Percentiles rank a stretch among this genome's conserved stretches.
These are phyloP conservation scores for Ophion slaviceki DNA, from an alignment of 2,888 invertebrate species.

Conservation along the genomic window DNA sequence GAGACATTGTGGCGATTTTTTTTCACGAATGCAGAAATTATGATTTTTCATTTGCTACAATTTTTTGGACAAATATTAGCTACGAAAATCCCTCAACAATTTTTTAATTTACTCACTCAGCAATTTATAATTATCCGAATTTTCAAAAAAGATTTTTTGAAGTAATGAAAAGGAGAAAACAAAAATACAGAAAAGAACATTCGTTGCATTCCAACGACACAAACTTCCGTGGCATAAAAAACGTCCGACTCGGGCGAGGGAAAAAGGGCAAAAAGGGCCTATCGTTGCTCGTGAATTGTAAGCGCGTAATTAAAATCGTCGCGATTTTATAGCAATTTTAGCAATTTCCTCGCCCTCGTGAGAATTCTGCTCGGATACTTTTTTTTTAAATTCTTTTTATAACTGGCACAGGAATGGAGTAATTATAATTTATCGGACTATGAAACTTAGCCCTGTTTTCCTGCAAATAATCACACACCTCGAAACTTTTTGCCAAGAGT, in stretches of 20 bases:
- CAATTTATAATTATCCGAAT: no score
- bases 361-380: constrained; percentile 2
- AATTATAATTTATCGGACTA: constrained; percentile 74
- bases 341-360: constrained; percentile 68
- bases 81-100: no score
- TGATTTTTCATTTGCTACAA: no score
- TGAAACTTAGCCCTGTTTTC: constrained; percentile 41
- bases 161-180: no score
- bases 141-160: no score
- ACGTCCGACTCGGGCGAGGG: constrained; percentile 44
- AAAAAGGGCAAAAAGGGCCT: constrained; percentile 5
- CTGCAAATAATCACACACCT: background rate
- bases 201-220: no score
- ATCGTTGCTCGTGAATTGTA: constrained; percentile 7
- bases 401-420: constrained; percentile 66
- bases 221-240: constrained; percentile 22
- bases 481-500: background rate
- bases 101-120: no score
- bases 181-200: no score
- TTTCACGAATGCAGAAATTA: background rate
- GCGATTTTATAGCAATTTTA: constrained; percentile 75
- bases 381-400: background rate
- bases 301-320: constrained; percentile 74
- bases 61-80: no score
- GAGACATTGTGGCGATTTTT: constrained; percentile 38